These are phyloP conservation scores for Myopa tessellatipennis DNA, from an alignment of 2,888 invertebrate species.

Conservation along the genomic window DNA sequence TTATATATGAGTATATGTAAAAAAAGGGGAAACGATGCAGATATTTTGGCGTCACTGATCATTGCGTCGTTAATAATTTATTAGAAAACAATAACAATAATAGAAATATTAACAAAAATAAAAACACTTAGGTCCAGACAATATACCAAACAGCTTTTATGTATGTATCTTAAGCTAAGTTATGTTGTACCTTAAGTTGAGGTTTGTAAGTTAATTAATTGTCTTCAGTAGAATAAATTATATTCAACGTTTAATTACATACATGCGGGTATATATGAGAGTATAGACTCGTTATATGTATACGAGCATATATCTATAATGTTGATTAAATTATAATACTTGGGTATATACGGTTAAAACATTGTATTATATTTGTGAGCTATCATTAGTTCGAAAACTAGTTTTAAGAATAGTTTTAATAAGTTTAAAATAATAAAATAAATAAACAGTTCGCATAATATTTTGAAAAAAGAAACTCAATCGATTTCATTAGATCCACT, in stretches of 20 bases:
- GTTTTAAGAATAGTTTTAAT: background rate
- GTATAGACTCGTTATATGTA: no score
- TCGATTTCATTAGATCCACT: no score
- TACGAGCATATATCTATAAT: background rate
- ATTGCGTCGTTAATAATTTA: no score
- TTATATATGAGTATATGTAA: background rate
- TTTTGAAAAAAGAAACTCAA: background rate
- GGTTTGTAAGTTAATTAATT: background rate
- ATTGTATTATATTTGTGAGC: conserved; percentile 1
- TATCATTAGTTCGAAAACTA: background rate
- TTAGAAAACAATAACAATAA: no score
- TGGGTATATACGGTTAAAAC: background rate
- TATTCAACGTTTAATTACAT: background rate
- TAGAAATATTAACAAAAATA: background rate
- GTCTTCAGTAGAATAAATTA: background rate
- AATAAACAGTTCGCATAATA: conserved; percentile 19
- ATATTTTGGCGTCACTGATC: no score
- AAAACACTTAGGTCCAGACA: conserved; percentile 4
- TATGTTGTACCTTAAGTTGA: background rate
- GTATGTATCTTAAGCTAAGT: background rate
- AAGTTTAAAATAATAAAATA: background rate
- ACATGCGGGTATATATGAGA: background rate
- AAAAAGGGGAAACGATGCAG: no score
- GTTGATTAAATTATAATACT: conserved; percentile 1
- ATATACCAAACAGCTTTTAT: conserved; percentile 24